These are phyloP conservation scores for Eurytemora carolleeae DNA, from an alignment of 1,140 invertebrate species.

Conservation along the genomic window DNA sequence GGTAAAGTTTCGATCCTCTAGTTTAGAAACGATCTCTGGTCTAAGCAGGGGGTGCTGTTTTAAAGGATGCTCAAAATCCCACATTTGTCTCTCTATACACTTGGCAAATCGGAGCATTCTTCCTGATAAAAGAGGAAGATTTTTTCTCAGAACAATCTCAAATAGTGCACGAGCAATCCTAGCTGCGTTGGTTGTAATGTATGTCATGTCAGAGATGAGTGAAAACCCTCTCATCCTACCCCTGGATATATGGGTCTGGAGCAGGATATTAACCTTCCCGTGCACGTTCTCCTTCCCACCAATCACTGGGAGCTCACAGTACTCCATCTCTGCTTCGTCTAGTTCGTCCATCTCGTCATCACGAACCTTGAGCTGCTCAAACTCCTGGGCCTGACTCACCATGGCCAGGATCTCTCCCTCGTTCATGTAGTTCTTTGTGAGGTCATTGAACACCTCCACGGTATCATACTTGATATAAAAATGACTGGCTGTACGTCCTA, in stretches of 20 bases:
- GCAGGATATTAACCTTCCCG: conserved; percentile 91
- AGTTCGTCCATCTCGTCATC: conserved; percentile 86
- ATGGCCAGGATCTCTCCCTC: conserved; percentile 67
- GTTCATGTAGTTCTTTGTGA: conserved; percentile 53
- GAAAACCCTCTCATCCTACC: conserved; percentile 63
- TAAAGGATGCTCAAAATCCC: conserved; percentile 67
- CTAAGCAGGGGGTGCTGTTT: conserved; percentile 62
- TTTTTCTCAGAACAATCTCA: conserved; percentile 71
- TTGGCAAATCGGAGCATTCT: conserved; percentile 46
- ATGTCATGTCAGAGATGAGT: conserved; percentile 73
- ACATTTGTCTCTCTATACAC: conserved; percentile 70
- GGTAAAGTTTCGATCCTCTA: conserved; percentile 51
- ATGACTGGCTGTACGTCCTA: conserved; percentile 87
- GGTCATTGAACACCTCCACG: conserved; percentile 65
- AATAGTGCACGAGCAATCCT: conserved; percentile 78
- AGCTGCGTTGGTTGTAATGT: conserved; percentile 73
- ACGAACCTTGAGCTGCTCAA: conserved; percentile 83
- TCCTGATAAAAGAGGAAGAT: conserved; percentile 68
- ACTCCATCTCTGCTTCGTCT: conserved; percentile 43
- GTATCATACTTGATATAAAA: conserved; percentile 96
- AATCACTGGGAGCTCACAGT: conserved; percentile 45
- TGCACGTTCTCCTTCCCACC: conserved; percentile 69
- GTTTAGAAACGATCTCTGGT: conserved; percentile 52
- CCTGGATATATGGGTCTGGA: conserved; percentile 74
- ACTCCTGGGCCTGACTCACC: conserved; percentile 78